Evolutionary conservation across 1,140 invertebrate genomes (phyloP).

Genomic region (Euwallacea fornicatus): DNA sequence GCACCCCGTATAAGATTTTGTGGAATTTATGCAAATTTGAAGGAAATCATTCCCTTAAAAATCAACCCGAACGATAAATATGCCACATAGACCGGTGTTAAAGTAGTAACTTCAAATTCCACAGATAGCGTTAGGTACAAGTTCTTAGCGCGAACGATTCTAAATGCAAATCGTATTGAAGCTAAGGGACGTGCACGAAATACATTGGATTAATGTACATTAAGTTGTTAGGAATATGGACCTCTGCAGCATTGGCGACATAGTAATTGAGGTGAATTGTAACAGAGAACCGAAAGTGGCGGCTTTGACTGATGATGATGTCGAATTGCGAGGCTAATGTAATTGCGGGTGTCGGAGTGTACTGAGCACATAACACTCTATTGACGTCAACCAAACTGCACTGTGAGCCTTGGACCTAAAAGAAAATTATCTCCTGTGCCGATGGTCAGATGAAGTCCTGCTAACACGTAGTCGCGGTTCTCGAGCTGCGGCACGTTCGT

Average conservation of each 20-base stretch:
- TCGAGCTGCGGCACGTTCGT: no score
- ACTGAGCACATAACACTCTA: slow-evolving; percentile 37
- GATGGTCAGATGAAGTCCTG: no score
- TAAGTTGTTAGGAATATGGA: slow-evolving; percentile 10
- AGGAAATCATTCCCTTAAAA: no score
- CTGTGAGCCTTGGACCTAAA: no score
- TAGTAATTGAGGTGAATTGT: slow-evolving; percentile 45
- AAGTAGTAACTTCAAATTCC: no score
- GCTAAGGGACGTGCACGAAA: neutral
- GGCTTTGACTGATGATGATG: slow-evolving; percentile 46
- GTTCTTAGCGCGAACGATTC: neutral
- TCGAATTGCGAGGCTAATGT: slow-evolving; percentile 46
- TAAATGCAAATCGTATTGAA: neutral
- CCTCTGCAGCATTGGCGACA: slow-evolving; percentile 32
- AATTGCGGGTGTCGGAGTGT: slow-evolving; percentile 45
- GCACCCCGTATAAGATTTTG: no score
- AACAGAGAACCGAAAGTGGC: slow-evolving; percentile 42
- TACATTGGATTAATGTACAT: slow-evolving; percentile 1
- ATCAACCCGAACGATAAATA: no score
- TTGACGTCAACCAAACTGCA: slow-evolving; percentile 25
- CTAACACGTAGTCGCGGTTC: neutral
- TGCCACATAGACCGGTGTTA: no score
- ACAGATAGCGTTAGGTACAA: no score
- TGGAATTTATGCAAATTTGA: no score
- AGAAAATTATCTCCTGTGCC: no score